phyloP scores from a whole-genome alignment of 2,113 vertebrate species.

The Speoplatyrhinus poulsoni region DNA sequence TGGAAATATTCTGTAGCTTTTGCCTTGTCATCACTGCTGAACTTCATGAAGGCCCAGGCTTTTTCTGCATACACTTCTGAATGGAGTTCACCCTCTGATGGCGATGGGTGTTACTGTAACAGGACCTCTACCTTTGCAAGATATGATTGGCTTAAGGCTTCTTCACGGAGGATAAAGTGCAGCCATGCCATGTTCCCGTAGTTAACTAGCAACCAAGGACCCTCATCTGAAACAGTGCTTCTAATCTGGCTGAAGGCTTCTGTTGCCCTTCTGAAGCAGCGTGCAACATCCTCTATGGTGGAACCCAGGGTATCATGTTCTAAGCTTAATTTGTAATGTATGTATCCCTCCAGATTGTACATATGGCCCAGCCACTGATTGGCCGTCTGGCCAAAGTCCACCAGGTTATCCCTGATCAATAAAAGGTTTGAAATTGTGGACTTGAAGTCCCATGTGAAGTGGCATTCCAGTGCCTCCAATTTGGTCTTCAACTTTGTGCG shows the following conservation, averaged over 20 bases:
- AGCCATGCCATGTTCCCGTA: constrained; percentile 65
- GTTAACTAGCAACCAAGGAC: constrained; percentile 64
- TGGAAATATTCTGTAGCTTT: constrained; percentile 50
- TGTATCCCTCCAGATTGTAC: constrained; percentile 62
- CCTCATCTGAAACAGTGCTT: constrained; percentile 51
- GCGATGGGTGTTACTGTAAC: constrained; percentile 34
- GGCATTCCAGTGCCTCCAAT: constrained; percentile 50
- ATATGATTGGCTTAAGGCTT: constrained; percentile 22
- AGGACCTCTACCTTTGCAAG: constrained; percentile 35
- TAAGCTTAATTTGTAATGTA: constrained; percentile 33
- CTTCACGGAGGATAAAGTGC: constrained; percentile 33
- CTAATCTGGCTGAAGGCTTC: constrained; percentile 57
- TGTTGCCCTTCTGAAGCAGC: constrained; percentile 42
- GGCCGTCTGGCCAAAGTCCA: constrained; percentile 53
- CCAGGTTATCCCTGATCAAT: constrained; percentile 34
- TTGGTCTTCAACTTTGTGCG: constrained; percentile 1
- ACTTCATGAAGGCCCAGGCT: constrained; percentile 68
- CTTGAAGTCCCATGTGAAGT: constrained; percentile 59
- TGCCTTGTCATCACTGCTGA: background rate
- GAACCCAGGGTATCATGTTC: background rate
- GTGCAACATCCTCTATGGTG: constrained; percentile 16
- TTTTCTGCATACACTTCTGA: constrained; percentile 64
- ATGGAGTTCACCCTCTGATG: constrained; percentile 41
- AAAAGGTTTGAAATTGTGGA: constrained; percentile 9
- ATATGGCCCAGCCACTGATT: constrained; percentile 63